Percentiles rank a stretch among this genome's conserved stretches.
These are phyloP conservation scores for Chrysina gloriosa DNA, from an alignment of 2,888 invertebrate species.

Conservation along the genomic window DNA sequence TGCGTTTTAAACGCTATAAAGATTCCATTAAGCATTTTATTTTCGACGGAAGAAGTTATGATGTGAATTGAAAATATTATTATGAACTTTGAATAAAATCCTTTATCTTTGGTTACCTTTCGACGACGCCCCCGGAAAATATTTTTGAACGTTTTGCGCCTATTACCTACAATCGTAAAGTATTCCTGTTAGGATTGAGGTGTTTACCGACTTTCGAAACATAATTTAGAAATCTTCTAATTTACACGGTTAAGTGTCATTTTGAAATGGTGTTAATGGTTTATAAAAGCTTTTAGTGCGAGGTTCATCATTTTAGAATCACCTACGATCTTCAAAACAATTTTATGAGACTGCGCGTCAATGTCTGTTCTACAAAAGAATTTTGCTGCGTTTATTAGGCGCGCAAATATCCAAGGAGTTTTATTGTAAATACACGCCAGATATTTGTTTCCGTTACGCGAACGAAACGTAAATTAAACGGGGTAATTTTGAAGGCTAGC, in stretches of 20 bases:
- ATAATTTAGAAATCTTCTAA: slow-evolving; percentile 19
- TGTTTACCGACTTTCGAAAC: slow-evolving; percentile 15
- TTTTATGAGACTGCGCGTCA: slow-evolving; percentile 18
- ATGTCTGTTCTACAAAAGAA: slow-evolving; percentile 10
- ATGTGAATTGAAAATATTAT: too few species aligned
- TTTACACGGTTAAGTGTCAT: slow-evolving; percentile 8
- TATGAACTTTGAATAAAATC: too few species aligned
- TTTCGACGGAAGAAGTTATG: background rate
- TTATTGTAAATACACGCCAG: slow-evolving; percentile 4
- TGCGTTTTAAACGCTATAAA: background rate
- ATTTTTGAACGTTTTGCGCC: too few species aligned
- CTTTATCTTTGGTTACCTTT: too few species aligned
- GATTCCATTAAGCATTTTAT: background rate
- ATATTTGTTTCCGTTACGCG: background rate
- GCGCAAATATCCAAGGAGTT: background rate
- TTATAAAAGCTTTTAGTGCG: slow-evolving; percentile 17
- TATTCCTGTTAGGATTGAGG: background rate
- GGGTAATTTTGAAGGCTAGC: background rate
- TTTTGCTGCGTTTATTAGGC: background rate
- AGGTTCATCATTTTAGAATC: slow-evolving; percentile 13
- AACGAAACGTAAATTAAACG: background rate
- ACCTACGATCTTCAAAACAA: slow-evolving; percentile 15
- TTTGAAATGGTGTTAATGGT: slow-evolving; percentile 28
- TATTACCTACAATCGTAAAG: background rate
- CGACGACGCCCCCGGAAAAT: background rate